Base-by-base conservation (phyloP, 2,797 vertebrate species). In the Amniataba percoides region DNA sequence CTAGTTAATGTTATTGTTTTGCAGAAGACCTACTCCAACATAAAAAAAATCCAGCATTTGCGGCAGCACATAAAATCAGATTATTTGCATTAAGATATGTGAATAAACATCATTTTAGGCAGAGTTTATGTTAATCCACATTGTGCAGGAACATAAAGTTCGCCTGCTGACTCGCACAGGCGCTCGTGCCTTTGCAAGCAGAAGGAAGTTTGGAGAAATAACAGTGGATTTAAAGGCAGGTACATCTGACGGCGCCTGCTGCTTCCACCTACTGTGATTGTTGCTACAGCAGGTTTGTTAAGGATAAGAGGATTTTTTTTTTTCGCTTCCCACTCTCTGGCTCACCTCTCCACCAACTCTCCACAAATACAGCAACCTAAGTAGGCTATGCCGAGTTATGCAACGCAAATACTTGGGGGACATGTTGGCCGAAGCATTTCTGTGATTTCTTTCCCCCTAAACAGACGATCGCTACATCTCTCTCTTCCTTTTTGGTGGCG, bases 241-340 rank as follows among this genome's bases (percentile, higher is more conserved):
- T 83, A 12, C 45, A 77, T 82, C 67, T 88, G 83, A 84, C 84
- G 83, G 84, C 84, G 66, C 85, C 81, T 82, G 85, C 86, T 85
- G 85, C 57, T 78, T 82, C 74, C 71, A 77, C 83, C 83, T 67
- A 68, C 87, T 85, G 82, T 57, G 77, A 81, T 79, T 82, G 87
- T 86, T 86, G 76, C 75, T 88, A 78, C 77, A 83, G 75, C 78
- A 81, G 65, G 77, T 87, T 85, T 89, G 74, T 77, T 60, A 67
- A 83, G 74, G 40, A 76, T 57, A 65, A 87, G 60, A 79, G 60
- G 82, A 34, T 74, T 85, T 71, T 75, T 65, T 74, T 63, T 65
- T 60, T 42, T 31, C 53, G 57, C 74, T 66, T 77, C 69, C 53
- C 55, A 66, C 77, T 77, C 78, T 74, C 81, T 82, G 73, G 58